Evolutionary conservation across 2,888 invertebrate genomes (phyloP).

Genomic region (Xanthorhoe spadicearia): DNA sequence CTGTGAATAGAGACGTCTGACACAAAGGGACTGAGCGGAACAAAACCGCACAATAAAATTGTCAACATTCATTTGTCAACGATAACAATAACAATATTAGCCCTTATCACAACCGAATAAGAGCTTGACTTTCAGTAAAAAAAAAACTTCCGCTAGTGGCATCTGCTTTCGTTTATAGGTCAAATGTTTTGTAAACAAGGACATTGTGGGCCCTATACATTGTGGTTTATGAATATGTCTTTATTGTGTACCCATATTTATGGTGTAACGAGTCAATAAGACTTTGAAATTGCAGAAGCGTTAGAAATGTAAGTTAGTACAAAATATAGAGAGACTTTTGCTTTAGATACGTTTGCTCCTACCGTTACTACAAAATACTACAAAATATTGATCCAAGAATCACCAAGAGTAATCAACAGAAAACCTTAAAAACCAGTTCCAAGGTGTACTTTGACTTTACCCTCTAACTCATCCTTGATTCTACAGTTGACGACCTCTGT

Average conservation of each 20-base stretch:
- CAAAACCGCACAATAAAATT: conserved; percentile 74
- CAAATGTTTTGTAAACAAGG: conserved; percentile 75
- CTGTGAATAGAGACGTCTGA: conserved; percentile 68
- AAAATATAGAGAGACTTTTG: too few relatives aligned
- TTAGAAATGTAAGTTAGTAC: not conserved
- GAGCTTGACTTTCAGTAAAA: conserved; percentile 57
- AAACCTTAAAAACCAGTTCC: too few relatives aligned
- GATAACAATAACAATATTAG: conserved; percentile 50
- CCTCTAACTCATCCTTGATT: too few relatives aligned
- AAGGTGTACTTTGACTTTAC: too few relatives aligned
- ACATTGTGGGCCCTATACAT: conserved; percentile 52
- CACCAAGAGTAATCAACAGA: too few relatives aligned
- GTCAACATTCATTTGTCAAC: conserved; percentile 81
- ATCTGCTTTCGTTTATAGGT: conserved; percentile 77
- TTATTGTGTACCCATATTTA: conserved; percentile 42
- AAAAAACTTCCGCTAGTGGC: conserved; percentile 60
- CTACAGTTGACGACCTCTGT: too few relatives aligned
- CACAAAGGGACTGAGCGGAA: conserved; percentile 54
- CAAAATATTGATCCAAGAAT: too few relatives aligned
- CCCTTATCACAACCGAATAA: conserved; percentile 59
- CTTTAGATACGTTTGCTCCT: too few relatives aligned
- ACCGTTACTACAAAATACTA: too few relatives aligned
- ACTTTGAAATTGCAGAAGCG: not conserved
- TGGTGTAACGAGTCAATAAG: conserved; percentile 18
- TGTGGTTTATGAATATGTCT: conserved; percentile 48